Evolutionary conservation across 92 coral and sea anemone genomes (phyloP).

Genomic region (Micromussa lordhowensis): DNA sequence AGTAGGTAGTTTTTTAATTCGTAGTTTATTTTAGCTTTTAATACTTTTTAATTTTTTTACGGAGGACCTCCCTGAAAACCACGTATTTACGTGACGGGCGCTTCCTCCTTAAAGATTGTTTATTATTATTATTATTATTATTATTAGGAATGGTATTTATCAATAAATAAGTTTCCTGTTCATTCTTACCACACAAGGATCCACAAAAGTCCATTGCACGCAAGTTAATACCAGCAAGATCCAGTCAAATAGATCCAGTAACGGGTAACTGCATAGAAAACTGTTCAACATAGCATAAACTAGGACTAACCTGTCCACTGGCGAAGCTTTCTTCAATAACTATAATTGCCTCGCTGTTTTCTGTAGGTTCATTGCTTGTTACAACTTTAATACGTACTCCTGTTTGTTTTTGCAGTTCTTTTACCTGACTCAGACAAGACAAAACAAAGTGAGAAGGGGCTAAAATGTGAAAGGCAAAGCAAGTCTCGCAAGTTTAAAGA

Average conservation of each 20-base stretch:
- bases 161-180: too few species aligned
- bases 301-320: conserved; percentile 79
- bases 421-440: conserved; percentile 56
- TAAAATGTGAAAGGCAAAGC: not conserved
- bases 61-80: too few species aligned
- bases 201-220: not conserved
- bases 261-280: not conserved
- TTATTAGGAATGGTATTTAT: too few species aligned
- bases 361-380: conserved; percentile 70
- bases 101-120: too few species aligned
- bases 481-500: not conserved
- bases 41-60: too few species aligned
- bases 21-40: too few species aligned
- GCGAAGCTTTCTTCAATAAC: conserved; percentile 90
- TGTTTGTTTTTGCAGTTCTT: conserved; percentile 83
- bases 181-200: not conserved
- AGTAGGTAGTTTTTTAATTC: too few species aligned
- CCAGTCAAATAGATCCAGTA: too few species aligned
- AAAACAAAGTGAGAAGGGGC: not conserved
- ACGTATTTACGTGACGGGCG: too few species aligned
- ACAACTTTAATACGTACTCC: conserved; percentile 82
- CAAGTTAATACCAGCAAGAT: too few species aligned
- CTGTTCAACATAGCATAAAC: not conserved
- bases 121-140: too few species aligned
- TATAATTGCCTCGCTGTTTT: conserved; percentile 81